Conservation (phyloP, 2,797 vertebrate genomes). For the Botia kubotai region DNA sequence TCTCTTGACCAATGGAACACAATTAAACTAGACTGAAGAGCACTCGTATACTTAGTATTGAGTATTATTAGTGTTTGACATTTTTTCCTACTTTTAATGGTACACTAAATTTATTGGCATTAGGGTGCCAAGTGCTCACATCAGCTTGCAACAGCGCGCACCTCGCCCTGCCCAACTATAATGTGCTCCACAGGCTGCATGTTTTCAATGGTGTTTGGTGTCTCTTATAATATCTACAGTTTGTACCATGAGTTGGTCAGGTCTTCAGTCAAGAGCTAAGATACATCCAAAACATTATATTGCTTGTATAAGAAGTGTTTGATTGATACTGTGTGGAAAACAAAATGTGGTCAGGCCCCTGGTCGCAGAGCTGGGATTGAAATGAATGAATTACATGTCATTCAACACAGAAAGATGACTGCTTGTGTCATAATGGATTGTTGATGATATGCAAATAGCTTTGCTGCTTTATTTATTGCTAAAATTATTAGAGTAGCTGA, state of each 20-base stretch:
- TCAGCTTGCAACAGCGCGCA: slow-evolving; percentile 3
- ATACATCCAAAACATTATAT: too few species aligned
- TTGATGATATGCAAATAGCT: slow-evolving; percentile 40
- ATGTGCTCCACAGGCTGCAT: background rate
- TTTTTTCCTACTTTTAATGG: background rate
- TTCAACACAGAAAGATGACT: slow-evolving; percentile 30
- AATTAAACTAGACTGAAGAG: slow-evolving; percentile 44
- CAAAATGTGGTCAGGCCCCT: too few species aligned
- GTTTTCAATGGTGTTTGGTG: slow-evolving; percentile 8
- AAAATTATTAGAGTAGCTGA: slow-evolving; percentile 1
- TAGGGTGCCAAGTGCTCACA: slow-evolving; percentile 29
- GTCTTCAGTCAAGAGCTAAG: background rate
- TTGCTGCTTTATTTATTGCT: slow-evolving; percentile 20
- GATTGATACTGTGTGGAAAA: too few species aligned
- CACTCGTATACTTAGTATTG: background rate
- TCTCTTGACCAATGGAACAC: slow-evolving; percentile 39
- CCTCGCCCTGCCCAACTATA: slow-evolving; percentile 4
- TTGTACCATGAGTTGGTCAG: slow-evolving; percentile 22
- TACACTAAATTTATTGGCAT: slow-evolving; percentile 1
- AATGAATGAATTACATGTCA: slow-evolving; percentile 27
- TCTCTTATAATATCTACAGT: slow-evolving; percentile 2
- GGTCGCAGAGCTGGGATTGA: slow-evolving; percentile 2
- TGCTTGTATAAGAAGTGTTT: too few species aligned
- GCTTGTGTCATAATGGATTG: slow-evolving; percentile 38
- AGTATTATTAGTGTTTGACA: slow-evolving; percentile 8